These are phyloP conservation scores for Synanceia verrucosa DNA, from an alignment of 2,797 vertebrate species.

Conservation along the genomic window DNA sequence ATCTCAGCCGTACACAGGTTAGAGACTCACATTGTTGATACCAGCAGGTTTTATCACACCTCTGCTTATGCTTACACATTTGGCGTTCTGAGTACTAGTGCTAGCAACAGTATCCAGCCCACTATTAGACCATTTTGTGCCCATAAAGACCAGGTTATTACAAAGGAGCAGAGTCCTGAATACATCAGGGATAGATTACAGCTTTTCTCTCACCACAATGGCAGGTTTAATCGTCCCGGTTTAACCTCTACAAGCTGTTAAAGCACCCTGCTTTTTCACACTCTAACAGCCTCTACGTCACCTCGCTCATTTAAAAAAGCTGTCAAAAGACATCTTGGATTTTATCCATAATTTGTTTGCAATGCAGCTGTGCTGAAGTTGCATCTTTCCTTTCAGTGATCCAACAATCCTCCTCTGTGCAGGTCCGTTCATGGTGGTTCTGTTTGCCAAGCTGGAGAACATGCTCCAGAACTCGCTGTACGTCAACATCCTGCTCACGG, in stretches of 20 bases:
- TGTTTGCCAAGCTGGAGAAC: slow-evolving; percentile 97
- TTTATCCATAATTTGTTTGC: not conserved
- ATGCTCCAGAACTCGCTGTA: slow-evolving; percentile 98
- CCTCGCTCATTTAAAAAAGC: not conserved
- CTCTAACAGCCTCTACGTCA: not conserved
- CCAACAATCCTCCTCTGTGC: slow-evolving; percentile 16
- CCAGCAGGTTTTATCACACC: not conserved
- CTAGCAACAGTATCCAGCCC: not conserved
- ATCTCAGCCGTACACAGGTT: slow-evolving; percentile 94
- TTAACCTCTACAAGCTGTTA: not conserved
- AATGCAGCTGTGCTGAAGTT: not conserved
- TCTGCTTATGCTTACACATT: not conserved
- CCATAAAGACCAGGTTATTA: no score
- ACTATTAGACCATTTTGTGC: no score
- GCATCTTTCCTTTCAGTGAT: not conserved
- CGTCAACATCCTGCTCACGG: slow-evolving; percentile 96
- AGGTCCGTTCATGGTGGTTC: slow-evolving; percentile 94
- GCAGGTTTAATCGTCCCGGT: not conserved
- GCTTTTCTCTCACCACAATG: not conserved
- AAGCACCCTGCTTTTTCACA: not conserved
- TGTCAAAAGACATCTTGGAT: not conserved
- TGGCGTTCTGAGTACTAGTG: not conserved
- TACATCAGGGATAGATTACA: not conserved
- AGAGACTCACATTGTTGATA: slow-evolving; percentile 5
- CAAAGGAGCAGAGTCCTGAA: no score